Evolutionary conservation across 1,140 invertebrate species (phyloP).

Genomic region (Nephila pilipes): DNA sequence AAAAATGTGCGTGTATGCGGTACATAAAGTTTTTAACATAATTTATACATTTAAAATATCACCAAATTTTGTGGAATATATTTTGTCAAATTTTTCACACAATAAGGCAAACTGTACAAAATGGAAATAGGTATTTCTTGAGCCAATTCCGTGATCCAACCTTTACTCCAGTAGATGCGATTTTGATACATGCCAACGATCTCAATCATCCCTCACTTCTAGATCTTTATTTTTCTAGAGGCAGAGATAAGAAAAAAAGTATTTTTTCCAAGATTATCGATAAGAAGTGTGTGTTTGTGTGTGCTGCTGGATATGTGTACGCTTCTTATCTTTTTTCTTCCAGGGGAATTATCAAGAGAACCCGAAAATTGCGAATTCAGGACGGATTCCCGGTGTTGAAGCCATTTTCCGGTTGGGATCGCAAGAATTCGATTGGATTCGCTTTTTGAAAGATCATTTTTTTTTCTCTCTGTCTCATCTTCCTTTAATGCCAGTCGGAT

Average conservation of each 20-base stretch:
- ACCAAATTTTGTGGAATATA: no score
- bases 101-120: no score
- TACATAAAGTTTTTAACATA: no score
- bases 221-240: background rate
- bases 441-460: background rate
- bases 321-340: background rate
- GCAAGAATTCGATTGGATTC: slow-evolving; percentile 10
- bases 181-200: background rate
- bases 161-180: background rate
- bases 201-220: background rate
- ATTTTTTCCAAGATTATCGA: background rate
- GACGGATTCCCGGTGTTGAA: background rate
- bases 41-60: no score
- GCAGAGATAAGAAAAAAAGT: background rate
- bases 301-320: background rate
- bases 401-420: background rate
- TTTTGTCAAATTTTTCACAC: no score
- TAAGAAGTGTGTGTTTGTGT: background rate
- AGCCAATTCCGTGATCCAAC: background rate
- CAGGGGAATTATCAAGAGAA: background rate
- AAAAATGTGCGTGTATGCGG: no score
- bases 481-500: slow-evolving; percentile 1
- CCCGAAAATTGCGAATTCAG: slow-evolving; percentile 26
- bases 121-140: no score
- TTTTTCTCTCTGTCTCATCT: background rate